phyloP scores from a whole-genome alignment of 1,140 invertebrate genomes.

The Halesus radiatus region DNA sequence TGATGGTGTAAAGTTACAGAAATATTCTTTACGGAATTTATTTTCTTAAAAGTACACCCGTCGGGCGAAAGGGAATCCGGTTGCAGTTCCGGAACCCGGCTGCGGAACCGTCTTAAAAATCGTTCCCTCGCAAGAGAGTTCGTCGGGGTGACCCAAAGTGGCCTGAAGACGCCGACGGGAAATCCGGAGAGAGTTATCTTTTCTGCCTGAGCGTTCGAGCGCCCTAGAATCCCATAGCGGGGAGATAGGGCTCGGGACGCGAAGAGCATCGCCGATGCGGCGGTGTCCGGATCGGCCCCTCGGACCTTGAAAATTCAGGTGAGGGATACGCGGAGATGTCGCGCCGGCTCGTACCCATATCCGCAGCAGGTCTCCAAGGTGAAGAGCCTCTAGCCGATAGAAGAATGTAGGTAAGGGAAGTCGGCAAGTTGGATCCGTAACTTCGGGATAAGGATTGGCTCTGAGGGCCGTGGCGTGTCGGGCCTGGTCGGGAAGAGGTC shows the following conservation, averaged over 20 bases:
- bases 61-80: conserved; percentile 80
- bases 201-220: conserved; percentile 80
- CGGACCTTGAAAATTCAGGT: conserved; percentile 84
- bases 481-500: too few relatives aligned
- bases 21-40: too few relatives aligned
- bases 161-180: conserved; percentile 79
- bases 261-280: conserved; percentile 81
- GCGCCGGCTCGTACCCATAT: too few relatives aligned
- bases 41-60: conserved; percentile 64
- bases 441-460: too few relatives aligned
- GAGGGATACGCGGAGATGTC: too few relatives aligned
- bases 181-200: conserved; percentile 86
- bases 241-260: conserved; percentile 79
- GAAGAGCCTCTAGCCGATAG: too few relatives aligned
- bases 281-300: conserved; percentile 78
- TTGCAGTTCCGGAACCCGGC: conserved; percentile 82
- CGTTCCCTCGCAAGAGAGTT: conserved; percentile 71
- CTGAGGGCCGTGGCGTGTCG: too few relatives aligned
- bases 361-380: too few relatives aligned
- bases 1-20: conserved; percentile 58
- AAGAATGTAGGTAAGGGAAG: too few relatives aligned
- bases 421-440: too few relatives aligned
- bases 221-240: conserved; percentile 80
- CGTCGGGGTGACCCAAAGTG: conserved; percentile 67
- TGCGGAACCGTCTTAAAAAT: conserved; percentile 77